Evolutionary conservation across 2,888 invertebrate species (phyloP), one percentile per base, ranked within the genome.

Genomic region (Acanthosepion esculentum): DNA sequence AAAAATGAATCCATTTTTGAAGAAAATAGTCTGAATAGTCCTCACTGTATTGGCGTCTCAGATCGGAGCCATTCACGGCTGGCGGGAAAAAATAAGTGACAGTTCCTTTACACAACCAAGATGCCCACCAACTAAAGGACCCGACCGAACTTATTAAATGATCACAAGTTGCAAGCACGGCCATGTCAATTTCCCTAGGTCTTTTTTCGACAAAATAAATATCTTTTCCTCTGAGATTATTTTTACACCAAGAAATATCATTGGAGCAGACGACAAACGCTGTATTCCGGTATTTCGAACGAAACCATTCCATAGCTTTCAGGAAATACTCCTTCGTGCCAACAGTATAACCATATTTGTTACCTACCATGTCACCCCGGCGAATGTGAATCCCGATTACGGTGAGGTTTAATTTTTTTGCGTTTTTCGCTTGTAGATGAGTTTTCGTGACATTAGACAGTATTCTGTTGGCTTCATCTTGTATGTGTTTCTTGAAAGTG

Each of bases 121-220:
- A 33, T 6, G 91, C n/a, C 91, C 91, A 91, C 96, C 96, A 96
- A 78, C 96, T 95, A 94, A 95, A 96, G 5, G 96, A 95, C 0
- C 96, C 96, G 7, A 96, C 96, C 3, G 96, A 95, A 91, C 95
- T 96, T 18, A 96, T 96, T 20, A 95, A 95, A 94, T 96, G 96
- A 93, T 96, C 95, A 95, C 96, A 96, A 91, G 95, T 94, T 26
- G 96, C 93, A 18, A 96, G 94, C n/a, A 96, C 48, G 0, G 96
- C 96, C 50, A 96, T 55, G 93, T 96, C 96, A 18, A 96, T 94
- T 50, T 94, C 96, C 15, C 95, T 94, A 23, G 91, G n/a, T 41
- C 95, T 94, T 91, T 94, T 94, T 26, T 95, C 94, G 48, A 95
- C 94, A 92, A 95, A 95, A 18, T 95, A 95, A 15, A 95, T 59